Conservation (phyloP, 2,113 vertebrate species). For the Baryphthengus martii region DNA sequence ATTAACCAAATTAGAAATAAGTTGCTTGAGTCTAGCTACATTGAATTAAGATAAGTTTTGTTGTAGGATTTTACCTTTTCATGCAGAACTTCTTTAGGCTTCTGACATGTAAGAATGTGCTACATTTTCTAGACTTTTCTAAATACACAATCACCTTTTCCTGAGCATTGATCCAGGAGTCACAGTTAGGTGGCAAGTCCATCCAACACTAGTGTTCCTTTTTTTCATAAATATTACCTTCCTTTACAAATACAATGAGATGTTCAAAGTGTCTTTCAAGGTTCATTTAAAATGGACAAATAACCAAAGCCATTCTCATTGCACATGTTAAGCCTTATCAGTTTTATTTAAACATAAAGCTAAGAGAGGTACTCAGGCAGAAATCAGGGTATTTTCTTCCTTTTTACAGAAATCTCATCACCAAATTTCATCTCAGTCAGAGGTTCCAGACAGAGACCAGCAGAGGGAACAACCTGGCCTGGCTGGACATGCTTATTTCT, state of each 20-base stretch:
- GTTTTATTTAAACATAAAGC: neutral
- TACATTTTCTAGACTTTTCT: neutral
- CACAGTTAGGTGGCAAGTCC: neutral
- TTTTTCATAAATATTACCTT: neutral
- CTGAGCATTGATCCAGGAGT: neutral
- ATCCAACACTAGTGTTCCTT: neutral
- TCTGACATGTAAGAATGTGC: neutral
- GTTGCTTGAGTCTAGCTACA: neutral
- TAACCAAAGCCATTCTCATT: neutral
- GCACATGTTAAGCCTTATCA: neutral
- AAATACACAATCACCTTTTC: neutral
- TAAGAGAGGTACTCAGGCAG: neutral
- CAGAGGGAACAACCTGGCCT: neutral
- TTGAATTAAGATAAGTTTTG: neutral
- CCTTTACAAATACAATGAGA: neutral
- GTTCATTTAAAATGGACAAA: neutral
- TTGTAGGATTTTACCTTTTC: neutral
- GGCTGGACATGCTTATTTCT: neutral
- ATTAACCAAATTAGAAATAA: neutral
- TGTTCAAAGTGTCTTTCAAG: neutral
- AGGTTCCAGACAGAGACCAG: neutral
- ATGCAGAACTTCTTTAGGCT: neutral
- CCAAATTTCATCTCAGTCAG: neutral
- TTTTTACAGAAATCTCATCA: neutral
- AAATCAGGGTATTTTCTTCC: neutral